Conservation (phyloP, 35 echinoderm and acorn worm genomes). For the Diadema setosum region DNA sequence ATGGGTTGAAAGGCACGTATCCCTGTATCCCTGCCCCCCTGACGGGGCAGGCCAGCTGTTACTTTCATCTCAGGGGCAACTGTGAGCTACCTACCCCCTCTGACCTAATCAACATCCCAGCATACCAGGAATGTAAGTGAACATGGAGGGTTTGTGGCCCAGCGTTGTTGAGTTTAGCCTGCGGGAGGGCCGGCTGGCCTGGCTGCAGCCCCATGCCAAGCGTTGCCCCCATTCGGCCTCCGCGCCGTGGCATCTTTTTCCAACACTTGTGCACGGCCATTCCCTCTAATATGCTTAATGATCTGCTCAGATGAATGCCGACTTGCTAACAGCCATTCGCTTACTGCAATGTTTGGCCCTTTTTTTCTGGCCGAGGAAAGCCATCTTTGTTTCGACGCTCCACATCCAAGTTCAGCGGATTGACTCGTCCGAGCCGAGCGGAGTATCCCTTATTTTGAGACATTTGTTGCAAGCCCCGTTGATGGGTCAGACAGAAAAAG, state of each 20-base stretch:
- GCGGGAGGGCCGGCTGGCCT: neutral
- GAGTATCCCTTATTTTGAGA: too few relatives aligned
- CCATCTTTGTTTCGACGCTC: too few relatives aligned
- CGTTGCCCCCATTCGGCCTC: neutral
- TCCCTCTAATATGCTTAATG: neutral
- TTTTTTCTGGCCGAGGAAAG: too few relatives aligned
- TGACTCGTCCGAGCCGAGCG: too few relatives aligned
- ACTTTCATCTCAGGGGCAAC: neutral
- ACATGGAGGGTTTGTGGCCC: neutral
- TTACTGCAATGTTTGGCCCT: too few relatives aligned
- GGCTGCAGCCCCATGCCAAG: neutral
- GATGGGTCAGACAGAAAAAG: neutral
- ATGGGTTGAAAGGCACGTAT: conserved; percentile 2
- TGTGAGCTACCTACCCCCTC: neutral
- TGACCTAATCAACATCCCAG: conserved; percentile 14
- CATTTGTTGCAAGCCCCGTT: too few relatives aligned
- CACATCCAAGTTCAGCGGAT: too few relatives aligned
- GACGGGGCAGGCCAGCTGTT: neutral
- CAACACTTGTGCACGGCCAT: neutral
- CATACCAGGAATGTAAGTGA: conserved; percentile 10
- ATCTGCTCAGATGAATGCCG: neutral
- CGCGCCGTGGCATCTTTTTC: neutral
- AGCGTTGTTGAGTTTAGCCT: neutral
- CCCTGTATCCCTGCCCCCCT: neutral
- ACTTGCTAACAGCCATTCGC: neutral